These are phyloP conservation scores for Gadus chalcogrammus DNA, from an alignment of 2,113 vertebrate genomes.

Conservation along the genomic window DNA sequence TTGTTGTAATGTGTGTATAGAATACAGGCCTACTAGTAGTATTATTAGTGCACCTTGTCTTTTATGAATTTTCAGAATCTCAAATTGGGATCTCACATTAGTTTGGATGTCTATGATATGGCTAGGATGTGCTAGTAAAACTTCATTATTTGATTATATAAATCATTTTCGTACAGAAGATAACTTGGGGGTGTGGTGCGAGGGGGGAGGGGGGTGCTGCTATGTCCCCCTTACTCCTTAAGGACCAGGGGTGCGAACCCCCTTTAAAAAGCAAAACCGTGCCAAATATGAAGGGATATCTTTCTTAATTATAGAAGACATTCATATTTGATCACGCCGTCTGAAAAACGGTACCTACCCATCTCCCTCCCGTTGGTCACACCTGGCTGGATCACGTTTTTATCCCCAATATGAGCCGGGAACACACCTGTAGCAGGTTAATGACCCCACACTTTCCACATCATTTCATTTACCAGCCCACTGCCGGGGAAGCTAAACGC, in stretches of 20 bases:
- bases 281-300: slow-evolving; percentile 43
- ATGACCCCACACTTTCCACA: slow-evolving; percentile 74
- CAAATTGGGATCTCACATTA: not conserved
- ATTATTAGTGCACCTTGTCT: too few species aligned
- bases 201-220: too few species aligned
- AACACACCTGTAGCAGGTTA: slow-evolving; percentile 70
- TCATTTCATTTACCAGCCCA: slow-evolving; percentile 69
- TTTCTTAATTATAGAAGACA: slow-evolving; percentile 53
- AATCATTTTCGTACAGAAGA: slow-evolving; percentile 1
- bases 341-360: not conserved
- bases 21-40: too few species aligned
- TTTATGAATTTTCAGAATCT: too few species aligned
- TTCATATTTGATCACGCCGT: slow-evolving; percentile 56
- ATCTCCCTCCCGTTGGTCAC: slow-evolving; percentile 51
- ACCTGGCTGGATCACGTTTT: slow-evolving; percentile 54
- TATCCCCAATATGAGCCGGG: slow-evolving; percentile 61
- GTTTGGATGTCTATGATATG: slow-evolving; percentile 2
- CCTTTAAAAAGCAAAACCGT: not conserved
- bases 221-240: too few species aligned
- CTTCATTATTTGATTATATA: slow-evolving; percentile 23
- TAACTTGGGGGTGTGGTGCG: too few species aligned
- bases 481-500: slow-evolving; percentile 59
- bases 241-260: too few species aligned
- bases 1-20: not conserved
- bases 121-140: slow-evolving; percentile 16